phyloP scores from a whole-genome alignment of 2,888 invertebrate genomes.

The Calameuta filiformis region DNA sequence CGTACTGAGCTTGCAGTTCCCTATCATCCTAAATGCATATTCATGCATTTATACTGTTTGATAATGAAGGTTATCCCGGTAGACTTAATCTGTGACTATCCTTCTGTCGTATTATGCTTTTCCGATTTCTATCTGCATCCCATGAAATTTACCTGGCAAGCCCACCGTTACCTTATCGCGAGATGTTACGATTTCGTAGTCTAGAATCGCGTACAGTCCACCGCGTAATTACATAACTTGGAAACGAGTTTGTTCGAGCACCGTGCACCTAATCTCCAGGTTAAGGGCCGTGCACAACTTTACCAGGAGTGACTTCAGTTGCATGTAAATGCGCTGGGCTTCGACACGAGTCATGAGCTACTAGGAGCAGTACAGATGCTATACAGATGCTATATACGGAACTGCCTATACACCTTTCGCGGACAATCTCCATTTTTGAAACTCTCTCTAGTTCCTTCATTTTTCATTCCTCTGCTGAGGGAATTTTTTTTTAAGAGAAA shows the following conservation, averaged over 20 bases:
- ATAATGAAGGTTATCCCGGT: neutral
- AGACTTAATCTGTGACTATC: neutral
- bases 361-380: no score
- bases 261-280: neutral
- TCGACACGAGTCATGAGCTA: neutral
- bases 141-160: neutral
- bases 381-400: no score
- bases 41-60: neutral
- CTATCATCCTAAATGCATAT: neutral
- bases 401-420: neutral
- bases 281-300: neutral
- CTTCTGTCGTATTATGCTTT: neutral
- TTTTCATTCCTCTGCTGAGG: no score
- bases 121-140: neutral
- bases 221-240: slow-evolving; percentile 42
- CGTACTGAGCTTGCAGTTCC: neutral
- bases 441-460: no score
- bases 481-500: no score
- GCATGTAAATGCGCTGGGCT: neutral
- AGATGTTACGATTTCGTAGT: neutral
- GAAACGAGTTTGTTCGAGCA: slow-evolving; percentile 29
- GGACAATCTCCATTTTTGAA: neutral
- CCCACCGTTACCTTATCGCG: neutral
- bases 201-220: slow-evolving; percentile 20
- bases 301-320: neutral